Base-by-base conservation (phyloP, 2,113 vertebrate species). In the Balaenoptera acutorostrata region DNA sequence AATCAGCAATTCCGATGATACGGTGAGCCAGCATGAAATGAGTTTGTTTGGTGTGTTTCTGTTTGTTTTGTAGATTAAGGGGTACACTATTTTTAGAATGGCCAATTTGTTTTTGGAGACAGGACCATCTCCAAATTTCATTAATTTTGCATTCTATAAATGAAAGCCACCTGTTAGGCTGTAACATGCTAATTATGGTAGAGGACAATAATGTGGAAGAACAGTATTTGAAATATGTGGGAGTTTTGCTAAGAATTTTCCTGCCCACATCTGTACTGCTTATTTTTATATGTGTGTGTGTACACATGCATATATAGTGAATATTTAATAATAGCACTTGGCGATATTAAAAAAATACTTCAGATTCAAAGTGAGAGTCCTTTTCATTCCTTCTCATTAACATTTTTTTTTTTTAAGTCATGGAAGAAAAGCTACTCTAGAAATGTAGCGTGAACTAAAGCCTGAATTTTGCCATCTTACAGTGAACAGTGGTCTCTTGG, bases 161-260 rank as follows among this genome's bases (percentile, higher is more conserved):
- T 98, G 98, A 98, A 98, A 98, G 83, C 96, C 98, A 98, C 98
- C 98, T 98, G 98, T 98, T 97, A 92, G 90, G 96, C 95, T 95
- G 75, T 97, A 97, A 96, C 96, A 95, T 98, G 96, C 96, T 98
- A 97, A 98, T 98, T 98, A 97, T 97, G 96, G 98, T 96, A 97
- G 96, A 98, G 97, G 94, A 96, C 95, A 96, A 86, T 96, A 57
- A 97, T 98, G 98, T 98, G 97, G 98, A 96, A 96, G 95, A 98
- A 90, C 93, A 97, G 95, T 97, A 97, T 97, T 97, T 97, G 96
- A 97, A 96, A 96, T 98, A 97, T 98, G 96, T 97, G 97, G 93
- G 97, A 96, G 68, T 98, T 97, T 98, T 96, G 98, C 98, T 98
- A 97, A 98, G 83, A 97, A 98, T 98, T 98, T 98, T 97, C 86